Evolutionary conservation across 1,140 invertebrate genomes (phyloP).

Genomic region (Pseudobourletiella spinata): DNA sequence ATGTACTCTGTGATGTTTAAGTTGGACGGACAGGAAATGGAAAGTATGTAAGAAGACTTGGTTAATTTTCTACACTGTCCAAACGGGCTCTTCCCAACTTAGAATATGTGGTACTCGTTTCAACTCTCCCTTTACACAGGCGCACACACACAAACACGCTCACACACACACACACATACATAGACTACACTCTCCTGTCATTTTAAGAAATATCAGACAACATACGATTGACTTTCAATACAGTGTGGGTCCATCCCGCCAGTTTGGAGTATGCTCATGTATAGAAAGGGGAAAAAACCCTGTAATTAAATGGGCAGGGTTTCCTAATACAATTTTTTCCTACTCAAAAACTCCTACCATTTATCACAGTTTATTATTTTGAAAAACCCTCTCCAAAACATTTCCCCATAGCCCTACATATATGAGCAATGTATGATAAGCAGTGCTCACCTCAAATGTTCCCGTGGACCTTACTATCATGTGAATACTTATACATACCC

Average conservation of each 20-base stretch:
- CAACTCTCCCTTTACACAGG: background rate
- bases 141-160: too few relatives aligned
- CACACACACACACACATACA: too few relatives aligned
- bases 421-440: too few relatives aligned
- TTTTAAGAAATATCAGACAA: constrained; percentile 8
- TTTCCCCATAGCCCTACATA: background rate
- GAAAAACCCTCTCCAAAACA: background rate
- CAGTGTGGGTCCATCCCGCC: background rate
- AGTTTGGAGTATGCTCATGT: background rate
- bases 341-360: constrained; percentile 25
- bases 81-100: background rate
- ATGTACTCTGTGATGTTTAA: too few relatives aligned
- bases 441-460: too few relatives aligned
- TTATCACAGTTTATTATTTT: constrained; percentile 23
- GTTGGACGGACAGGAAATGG: constrained; percentile 4
- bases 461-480: too few relatives aligned
- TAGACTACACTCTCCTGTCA: background rate
- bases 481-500: too few relatives aligned
- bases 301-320: constrained; percentile 28
- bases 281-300: background rate
- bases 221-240: background rate
- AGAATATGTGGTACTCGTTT: background rate
- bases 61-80: constrained; percentile 2
- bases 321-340: constrained; percentile 29
- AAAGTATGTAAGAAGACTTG: background rate